These are phyloP conservation scores for Harlomillsia oculata DNA, from an alignment of 1,140 invertebrate genomes.

Conservation along the genomic window DNA sequence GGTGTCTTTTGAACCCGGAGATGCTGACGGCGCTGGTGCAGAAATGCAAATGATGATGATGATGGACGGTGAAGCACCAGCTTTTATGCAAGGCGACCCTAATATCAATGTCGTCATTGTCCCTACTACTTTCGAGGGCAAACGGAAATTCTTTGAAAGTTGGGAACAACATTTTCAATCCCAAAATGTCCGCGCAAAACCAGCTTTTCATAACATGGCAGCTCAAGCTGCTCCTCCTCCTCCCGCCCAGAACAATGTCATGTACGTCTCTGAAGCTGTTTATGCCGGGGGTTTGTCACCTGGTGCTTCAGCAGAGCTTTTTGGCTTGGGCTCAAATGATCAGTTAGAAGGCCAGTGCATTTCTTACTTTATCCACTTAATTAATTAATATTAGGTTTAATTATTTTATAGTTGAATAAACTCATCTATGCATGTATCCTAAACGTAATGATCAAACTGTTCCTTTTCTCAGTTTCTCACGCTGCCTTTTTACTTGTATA, in stretches of 20 bases:
- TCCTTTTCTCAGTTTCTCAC: neutral
- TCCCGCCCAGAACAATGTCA: constrained; percentile 3
- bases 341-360: constrained; percentile 32
- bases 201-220: neutral
- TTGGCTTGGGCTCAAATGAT: constrained; percentile 27
- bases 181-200: no score
- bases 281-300: constrained; percentile 16
- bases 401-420: neutral
- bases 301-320: constrained; percentile 17
- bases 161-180: constrained; percentile 18
- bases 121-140: constrained; percentile 27
- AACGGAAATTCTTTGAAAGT: constrained; percentile 27
- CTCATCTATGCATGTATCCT: neutral
- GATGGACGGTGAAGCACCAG: neutral
- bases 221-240: neutral
- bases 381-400: neutral
- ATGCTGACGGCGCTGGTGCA: no score
- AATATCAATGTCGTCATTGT: constrained; percentile 18
- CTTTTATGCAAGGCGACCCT: neutral
- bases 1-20: constrained; percentile 6
- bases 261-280: constrained; percentile 13
- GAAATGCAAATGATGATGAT: neutral
- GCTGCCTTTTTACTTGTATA: neutral
- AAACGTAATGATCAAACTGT: neutral
- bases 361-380: constrained; percentile 12